Base-by-base conservation (phyloP, 2,797 vertebrate genomes). In the Microcaecilia unicolor region DNA sequence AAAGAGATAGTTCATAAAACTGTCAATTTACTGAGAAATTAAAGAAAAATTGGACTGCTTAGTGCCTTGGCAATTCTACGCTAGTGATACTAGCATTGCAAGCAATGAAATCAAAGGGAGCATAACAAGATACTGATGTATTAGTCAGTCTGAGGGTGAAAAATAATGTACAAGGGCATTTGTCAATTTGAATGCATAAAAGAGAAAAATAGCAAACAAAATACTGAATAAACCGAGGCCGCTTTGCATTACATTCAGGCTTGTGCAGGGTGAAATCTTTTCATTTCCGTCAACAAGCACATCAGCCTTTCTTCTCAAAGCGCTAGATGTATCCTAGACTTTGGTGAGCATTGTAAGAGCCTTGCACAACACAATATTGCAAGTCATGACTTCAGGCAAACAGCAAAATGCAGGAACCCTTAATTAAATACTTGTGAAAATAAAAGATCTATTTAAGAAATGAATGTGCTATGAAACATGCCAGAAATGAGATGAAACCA, bases 1-100 rank as follows among this genome's bases (percentile, higher is more conserved):
- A 84, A 83, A 81, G 70, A 83, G 79, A 76, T 76, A 83, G 80
- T 84, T 84, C 83, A 84, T 85, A 84, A 85, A 84, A 74, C 83
- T 85, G 83, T 84, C 83, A 83, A 80, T 84, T 83, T 84, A 70
- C 74, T 67, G 69, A 74, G 70, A 83, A 85, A 84, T 85, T 83
- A 84, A 74, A 81, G 79, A 82, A 84, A 82, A 78, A 80, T 78
- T 83, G 80, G 74, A 61, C 74, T 72, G 67, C 70, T 82, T 75
- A 77, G 74, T 70, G 78, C 72, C 64, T 70, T 67, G 66, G 73
- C 72, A 75, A 78, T 79, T 80, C 73, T 37, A 48, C 58, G 65
- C 65, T 64, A 60, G 70, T 77, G 71, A 69, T 76, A 66, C 63
- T 41, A 55, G 64, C 54, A 51, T 64, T 63, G 63, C 58, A 61